Conservation (phyloP, 2,888 invertebrate genomes). For the Catonia carolina region DNA sequence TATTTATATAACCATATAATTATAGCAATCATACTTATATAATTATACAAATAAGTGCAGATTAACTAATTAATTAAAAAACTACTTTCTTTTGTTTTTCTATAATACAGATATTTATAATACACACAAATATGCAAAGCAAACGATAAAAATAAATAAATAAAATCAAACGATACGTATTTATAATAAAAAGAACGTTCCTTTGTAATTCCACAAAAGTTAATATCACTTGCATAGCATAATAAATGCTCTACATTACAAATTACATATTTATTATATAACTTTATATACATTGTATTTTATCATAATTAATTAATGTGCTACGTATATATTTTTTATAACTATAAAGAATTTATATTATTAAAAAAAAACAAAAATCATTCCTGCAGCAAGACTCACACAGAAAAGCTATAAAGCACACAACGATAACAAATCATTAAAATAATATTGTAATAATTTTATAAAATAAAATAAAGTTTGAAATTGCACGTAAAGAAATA, state of each 20-base stretch:
- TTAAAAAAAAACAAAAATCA: no score
- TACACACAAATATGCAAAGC: constrained; percentile 24
- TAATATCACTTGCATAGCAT: constrained; percentile 6
- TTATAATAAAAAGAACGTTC: no score
- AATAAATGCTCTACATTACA: neutral
- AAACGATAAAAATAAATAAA: constrained; percentile 17
- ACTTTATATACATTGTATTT: no score
- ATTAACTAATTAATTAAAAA: neutral
- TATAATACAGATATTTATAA: constrained; percentile 1
- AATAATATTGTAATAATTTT: no score
- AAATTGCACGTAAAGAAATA: no score
- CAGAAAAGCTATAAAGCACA: constrained; percentile 24
- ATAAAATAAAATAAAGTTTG: no score
- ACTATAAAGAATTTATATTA: constrained; percentile 1
- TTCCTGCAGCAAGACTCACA: constrained; percentile 20
- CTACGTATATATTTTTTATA: no score
- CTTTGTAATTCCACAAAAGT: neutral
- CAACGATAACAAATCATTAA: neutral
- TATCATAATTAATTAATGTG: no score
- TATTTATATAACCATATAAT: no score
- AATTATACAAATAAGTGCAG: no score
- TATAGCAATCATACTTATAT: no score
- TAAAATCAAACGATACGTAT: neutral
- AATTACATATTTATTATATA: no score
- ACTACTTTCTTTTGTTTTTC: constrained; percentile 1